These are phyloP conservation scores for Xanthia togata DNA, from an alignment of 2,888 invertebrate species.

Conservation along the genomic window DNA sequence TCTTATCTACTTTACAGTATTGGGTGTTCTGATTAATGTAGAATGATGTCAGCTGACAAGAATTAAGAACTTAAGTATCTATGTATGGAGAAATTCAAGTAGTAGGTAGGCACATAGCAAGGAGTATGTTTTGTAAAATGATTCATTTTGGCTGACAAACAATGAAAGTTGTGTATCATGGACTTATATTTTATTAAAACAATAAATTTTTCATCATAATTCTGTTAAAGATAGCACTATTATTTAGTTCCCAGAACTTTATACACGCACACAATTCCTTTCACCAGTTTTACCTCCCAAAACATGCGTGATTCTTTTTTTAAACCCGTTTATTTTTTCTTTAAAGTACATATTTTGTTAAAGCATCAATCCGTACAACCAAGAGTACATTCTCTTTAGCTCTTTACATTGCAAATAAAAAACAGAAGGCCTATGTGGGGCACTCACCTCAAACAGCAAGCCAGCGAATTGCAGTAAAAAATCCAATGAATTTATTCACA, in stretches of 20 bases:
- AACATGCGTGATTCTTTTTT: constrained; percentile 23
- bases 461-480: constrained; percentile 48
- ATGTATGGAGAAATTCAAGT: not conserved
- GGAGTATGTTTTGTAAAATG: not conserved
- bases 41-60: constrained; percentile 18
- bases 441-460: constrained; percentile 64
- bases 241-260: not conserved
- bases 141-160: constrained; percentile 12
- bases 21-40: not conserved
- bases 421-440: constrained; percentile 63
- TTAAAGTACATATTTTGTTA: not conserved
- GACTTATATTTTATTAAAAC: not conserved
- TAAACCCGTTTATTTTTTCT: not conserved
- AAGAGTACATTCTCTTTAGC: constrained; percentile 20
- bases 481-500: constrained; percentile 58
- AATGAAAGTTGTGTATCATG: not conserved
- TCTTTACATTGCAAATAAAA: constrained; percentile 50
- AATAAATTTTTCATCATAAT: not conserved
- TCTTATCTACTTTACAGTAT: not conserved
- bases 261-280: not conserved
- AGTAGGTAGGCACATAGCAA: not conserved
- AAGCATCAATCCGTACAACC: constrained; percentile 16
- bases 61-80: not conserved
- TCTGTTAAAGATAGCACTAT: constrained; percentile 12
- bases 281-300: constrained; percentile 39